Conservation (phyloP, 2,113 vertebrate species). For the Apaloderma vittatum region DNA sequence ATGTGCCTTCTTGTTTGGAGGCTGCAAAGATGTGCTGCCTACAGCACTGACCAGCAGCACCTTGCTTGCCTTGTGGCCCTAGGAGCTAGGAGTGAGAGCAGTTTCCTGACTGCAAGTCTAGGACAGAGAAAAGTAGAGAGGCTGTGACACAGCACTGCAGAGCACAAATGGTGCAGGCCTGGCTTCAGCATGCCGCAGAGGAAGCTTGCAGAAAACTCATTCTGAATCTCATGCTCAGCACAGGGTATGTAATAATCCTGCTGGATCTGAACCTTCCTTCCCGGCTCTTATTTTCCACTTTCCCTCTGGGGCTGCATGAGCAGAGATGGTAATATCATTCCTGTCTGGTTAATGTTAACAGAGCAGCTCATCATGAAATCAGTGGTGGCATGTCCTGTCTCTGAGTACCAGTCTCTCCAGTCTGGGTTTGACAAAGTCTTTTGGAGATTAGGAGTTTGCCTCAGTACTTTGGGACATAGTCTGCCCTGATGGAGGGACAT, state of each 20-base stretch:
- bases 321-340: not conserved
- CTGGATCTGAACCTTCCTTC: not conserved
- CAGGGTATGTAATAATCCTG: not conserved
- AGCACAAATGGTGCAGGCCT: fast-evolving
- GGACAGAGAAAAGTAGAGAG: not conserved
- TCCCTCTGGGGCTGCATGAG: not conserved
- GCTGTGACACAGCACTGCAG: not conserved
- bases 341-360: not conserved
- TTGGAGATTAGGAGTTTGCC: not conserved
- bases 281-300: not conserved
- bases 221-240: not conserved
- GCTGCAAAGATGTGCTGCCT: not conserved
- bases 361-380: not conserved
- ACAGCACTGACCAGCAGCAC: not conserved
- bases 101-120: not conserved
- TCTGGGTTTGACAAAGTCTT: not conserved
- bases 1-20: not conserved
- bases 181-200: not conserved
- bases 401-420: not conserved
- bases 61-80: not conserved
- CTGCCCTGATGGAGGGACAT: not conserved
- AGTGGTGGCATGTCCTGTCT: not conserved
- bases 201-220: not conserved
- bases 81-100: not conserved
- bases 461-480: not conserved